Conservation (phyloP, 2,113 vertebrate species). For the Alligator mississippiensis region DNA sequence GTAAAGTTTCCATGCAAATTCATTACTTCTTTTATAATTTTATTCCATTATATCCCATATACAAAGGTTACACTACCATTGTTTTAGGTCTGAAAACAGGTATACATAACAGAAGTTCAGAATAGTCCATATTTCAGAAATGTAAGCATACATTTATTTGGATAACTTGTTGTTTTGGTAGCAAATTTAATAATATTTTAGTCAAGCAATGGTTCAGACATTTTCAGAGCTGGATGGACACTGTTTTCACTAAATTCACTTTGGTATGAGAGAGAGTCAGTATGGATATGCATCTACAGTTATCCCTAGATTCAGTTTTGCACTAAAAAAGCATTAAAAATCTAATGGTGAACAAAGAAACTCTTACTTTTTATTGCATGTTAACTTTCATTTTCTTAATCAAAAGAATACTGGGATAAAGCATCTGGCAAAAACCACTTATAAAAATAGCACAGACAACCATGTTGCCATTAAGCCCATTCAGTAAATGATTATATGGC, state of each 20-base stretch:
- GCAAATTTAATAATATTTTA: not conserved
- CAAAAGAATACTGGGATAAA: not conserved
- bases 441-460: not conserved
- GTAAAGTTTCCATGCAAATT: not conserved
- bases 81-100: not conserved
- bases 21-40: fast-evolving
- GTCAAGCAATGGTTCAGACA: not conserved
- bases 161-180: not conserved
- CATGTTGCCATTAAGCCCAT: not conserved
- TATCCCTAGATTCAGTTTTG: not conserved
- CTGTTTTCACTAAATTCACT: not conserved
- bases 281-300: not conserved
- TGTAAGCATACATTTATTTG: not conserved
- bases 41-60: not conserved
- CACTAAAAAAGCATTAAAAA: not conserved
- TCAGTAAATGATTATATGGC: not conserved
- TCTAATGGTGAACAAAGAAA: not conserved
- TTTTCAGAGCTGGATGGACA: not conserved
- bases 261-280: not conserved
- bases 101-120: not conserved
- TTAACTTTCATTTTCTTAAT: not conserved
- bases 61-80: not conserved
- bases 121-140: not conserved
- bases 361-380: not conserved
- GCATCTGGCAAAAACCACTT: not conserved